These are phyloP conservation scores for Danaus plexippus DNA, from an alignment of 1,140 invertebrate species.

Conservation along the genomic window DNA sequence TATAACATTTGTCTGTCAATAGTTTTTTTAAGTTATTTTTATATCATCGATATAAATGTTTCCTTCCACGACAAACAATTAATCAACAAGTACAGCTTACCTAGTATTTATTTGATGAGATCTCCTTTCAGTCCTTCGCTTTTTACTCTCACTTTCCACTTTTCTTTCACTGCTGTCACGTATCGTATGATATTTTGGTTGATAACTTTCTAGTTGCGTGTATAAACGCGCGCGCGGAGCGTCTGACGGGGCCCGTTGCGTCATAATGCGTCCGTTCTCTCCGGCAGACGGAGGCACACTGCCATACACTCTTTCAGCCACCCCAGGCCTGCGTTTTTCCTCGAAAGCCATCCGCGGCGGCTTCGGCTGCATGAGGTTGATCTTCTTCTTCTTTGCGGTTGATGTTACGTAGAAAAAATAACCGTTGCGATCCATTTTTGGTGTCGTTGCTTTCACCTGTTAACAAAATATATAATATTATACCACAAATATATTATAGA, in stretches of 20 bases:
- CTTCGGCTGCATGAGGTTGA: slow-evolving; percentile 66
- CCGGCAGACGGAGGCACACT: slow-evolving; percentile 51
- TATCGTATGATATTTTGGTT: slow-evolving; percentile 69
- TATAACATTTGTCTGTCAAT: too few relatives aligned
- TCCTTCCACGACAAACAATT: slow-evolving; percentile 6
- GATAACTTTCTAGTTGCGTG: slow-evolving; percentile 68
- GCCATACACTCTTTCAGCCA: slow-evolving; percentile 38
- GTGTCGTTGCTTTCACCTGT: slow-evolving; percentile 68
- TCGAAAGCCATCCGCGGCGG: slow-evolving; percentile 62
- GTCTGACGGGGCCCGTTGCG: slow-evolving; percentile 41
- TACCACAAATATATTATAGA: neutral
- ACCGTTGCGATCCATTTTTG: slow-evolving; percentile 67
- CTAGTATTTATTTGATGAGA: slow-evolving; percentile 32
- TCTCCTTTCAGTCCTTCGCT: slow-evolving; percentile 48
- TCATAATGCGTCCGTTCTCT: slow-evolving; percentile 44
- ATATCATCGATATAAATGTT: neutral
- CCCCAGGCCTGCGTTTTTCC: slow-evolving; percentile 53
- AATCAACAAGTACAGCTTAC: slow-evolving; percentile 30
- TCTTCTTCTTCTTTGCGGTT: slow-evolving; percentile 70
- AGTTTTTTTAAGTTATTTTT: slow-evolving; percentile 1
- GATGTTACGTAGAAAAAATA: slow-evolving; percentile 67
- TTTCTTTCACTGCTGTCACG: slow-evolving; percentile 62
- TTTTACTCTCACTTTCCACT: slow-evolving; percentile 60
- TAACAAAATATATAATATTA: slow-evolving; percentile 14
- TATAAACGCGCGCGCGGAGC: slow-evolving; percentile 56